Conservation (phyloP, 2,888 invertebrate genomes). For the Shargacucullia verbasci region DNA sequence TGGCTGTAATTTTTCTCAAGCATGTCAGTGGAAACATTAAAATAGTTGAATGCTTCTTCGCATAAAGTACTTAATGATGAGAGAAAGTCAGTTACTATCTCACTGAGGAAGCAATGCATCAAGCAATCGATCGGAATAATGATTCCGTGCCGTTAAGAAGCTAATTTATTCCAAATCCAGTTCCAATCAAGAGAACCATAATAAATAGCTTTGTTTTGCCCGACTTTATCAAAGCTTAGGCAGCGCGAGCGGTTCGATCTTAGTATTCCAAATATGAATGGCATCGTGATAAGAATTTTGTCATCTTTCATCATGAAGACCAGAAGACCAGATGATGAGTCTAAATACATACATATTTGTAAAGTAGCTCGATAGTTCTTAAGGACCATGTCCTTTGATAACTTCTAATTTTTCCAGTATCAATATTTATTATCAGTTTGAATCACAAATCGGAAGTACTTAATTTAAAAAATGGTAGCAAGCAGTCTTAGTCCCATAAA, state of each 20-base stretch:
- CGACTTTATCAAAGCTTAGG: neutral
- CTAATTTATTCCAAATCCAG: constrained; percentile 19
- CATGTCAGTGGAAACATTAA: constrained; percentile 18
- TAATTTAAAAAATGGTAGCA: neutral
- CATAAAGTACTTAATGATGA: constrained; percentile 30
- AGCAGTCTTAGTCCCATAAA: constrained; percentile 12
- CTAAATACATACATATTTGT: no score
- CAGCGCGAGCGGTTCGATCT: neutral
- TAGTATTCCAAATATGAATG: neutral
- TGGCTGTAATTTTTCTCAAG: neutral
- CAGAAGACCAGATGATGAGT: no score
- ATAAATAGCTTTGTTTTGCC: neutral
- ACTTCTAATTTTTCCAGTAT: no score
- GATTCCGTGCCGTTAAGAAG: constrained; percentile 16
- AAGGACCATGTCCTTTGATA: no score
- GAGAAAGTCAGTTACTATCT: constrained; percentile 37
- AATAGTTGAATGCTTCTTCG: constrained; percentile 15
- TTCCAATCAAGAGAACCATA: constrained; percentile 5
- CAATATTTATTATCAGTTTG: no score
- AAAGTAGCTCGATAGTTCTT: no score
- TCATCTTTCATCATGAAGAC: no score
- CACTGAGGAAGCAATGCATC: constrained; percentile 49
- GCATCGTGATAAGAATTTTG: no score
- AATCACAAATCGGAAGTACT: no score
- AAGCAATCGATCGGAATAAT: constrained; percentile 39